Percentiles rank a stretch among this genome's conserved stretches.
Conservation (phyloP, 2,113 vertebrate genomes). For the Erythrolamprus reginae region DNA sequence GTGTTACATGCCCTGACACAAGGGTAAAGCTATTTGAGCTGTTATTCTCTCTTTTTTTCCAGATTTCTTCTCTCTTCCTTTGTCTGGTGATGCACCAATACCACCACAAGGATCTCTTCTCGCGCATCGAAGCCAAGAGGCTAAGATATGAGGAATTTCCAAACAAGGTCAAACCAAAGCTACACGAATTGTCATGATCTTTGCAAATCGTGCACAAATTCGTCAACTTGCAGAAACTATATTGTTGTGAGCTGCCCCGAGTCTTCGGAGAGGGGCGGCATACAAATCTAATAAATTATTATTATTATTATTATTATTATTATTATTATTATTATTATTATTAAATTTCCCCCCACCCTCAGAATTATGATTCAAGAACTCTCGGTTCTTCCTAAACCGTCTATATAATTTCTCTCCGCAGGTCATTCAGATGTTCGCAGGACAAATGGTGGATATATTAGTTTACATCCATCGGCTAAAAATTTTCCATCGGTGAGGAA, state of each 20-base stretch:
- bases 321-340: no score
- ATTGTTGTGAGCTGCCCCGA: no score
- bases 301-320: no score
- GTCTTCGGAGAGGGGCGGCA: no score
- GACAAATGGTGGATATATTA: slow-evolving; percentile 71
- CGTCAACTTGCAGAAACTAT: no score
- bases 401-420: slow-evolving; percentile 22
- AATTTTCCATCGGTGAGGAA: slow-evolving; percentile 70
- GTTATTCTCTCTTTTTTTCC: slow-evolving; percentile 1
- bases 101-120: slow-evolving; percentile 49
- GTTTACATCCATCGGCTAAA: slow-evolving; percentile 65
- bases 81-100: slow-evolving; percentile 74
- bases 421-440: slow-evolving; percentile 66
- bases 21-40: neutral
- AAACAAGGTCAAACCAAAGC: slow-evolving; percentile 51
- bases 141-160: slow-evolving; percentile 37
- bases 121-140: slow-evolving; percentile 61
- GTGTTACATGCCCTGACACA: neutral
- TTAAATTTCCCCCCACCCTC: no score
- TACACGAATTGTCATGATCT: rapidly evolving
- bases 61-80: slow-evolving; percentile 71
- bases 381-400: neutral
- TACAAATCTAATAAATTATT: no score
- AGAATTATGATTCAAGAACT: neutral
- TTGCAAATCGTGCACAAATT: no score